A percentile compares a stretch with the other conserved stretches of the same genome.
Evolutionary conservation across 2,113 vertebrate species (phyloP).

Genomic region (Dipodomys merriami): DNA sequence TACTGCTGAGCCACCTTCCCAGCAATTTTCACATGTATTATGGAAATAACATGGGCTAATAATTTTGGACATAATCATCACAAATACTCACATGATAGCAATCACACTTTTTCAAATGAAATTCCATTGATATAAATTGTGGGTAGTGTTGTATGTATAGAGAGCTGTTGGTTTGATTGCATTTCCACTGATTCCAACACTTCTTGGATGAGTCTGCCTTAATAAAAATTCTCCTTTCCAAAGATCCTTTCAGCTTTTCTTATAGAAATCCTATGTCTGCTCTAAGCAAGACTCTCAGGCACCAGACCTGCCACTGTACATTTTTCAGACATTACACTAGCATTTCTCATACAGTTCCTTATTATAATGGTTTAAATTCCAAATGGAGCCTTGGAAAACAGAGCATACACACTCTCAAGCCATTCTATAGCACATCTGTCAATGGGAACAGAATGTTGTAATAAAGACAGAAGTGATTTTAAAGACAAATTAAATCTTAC

Average conservation of each 20-base stretch:
- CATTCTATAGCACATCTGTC: slow-evolving; percentile 64
- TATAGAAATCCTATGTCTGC: not conserved
- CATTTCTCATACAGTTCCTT: slow-evolving; percentile 46
- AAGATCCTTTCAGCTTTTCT: not conserved
- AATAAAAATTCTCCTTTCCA: slow-evolving; percentile 44
- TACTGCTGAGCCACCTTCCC: too few relatives aligned
- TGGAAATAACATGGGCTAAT: not conserved
- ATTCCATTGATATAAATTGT: not conserved
- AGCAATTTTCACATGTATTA: not conserved
- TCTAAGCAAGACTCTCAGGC: slow-evolving; percentile 44
- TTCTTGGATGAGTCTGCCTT: not conserved
- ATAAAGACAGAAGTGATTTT: slow-evolving; percentile 52
- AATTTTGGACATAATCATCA: not conserved
- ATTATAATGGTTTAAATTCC: slow-evolving; percentile 71
- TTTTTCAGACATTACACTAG: slow-evolving; percentile 40
- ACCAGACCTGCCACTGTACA: not conserved
- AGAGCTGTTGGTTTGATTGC: not conserved
- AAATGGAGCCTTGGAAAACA: slow-evolving; percentile 60
- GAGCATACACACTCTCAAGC: not conserved
- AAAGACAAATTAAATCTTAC: not conserved
- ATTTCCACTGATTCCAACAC: not conserved
- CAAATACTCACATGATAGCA: slow-evolving; percentile 34
- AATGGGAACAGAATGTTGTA: not conserved
- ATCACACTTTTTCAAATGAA: slow-evolving; percentile 40
- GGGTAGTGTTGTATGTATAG: accelerated